These are phyloP conservation scores for Apocheima hispidaria DNA, from an alignment of 2,888 invertebrate genomes.

Conservation along the genomic window DNA sequence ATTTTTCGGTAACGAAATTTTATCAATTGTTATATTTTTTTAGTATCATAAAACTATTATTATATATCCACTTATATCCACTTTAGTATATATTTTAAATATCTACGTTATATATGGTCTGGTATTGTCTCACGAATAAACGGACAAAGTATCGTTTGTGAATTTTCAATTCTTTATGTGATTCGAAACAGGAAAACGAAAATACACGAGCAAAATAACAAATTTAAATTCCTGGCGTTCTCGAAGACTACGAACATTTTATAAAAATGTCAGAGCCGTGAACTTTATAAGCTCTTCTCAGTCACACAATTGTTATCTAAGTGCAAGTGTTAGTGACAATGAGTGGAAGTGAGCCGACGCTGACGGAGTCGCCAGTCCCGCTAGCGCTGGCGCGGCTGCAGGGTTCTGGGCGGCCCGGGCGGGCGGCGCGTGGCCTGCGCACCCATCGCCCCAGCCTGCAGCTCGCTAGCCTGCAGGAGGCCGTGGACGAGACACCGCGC, in stretches of 20 bases:
- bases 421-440: conserved; percentile 66
- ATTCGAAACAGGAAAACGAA: conserved; percentile 19
- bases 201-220: conserved; percentile 47
- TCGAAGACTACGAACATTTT: conserved; percentile 46
- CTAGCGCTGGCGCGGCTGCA: conserved; percentile 78
- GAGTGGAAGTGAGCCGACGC: conserved; percentile 76
- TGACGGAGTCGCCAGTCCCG: conserved; percentile 82
- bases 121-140: conserved; percentile 54
- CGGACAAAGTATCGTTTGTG: background rate
- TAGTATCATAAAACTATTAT: conserved; percentile 17
- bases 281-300: conserved; percentile 48
- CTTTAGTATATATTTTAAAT: conserved; percentile 34
- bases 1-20: conserved; percentile 32
- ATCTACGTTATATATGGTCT: conserved; percentile 14
- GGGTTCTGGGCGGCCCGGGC: conserved; percentile 62
- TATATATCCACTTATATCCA: conserved; percentile 2
- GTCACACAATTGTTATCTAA: conserved; percentile 58
- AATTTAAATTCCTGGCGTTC: conserved; percentile 52
- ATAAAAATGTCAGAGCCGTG: conserved; percentile 71
- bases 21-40: conserved; percentile 28
- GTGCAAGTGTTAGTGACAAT: conserved; percentile 65
- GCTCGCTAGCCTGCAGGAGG: conserved; percentile 79
- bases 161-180: background rate
- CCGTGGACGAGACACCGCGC: conserved; percentile 75
- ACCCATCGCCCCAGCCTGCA: conserved; percentile 76